Evolutionary conservation across 2,113 vertebrate genomes (phyloP).

Genomic region (Paradoxurus hermaphroditus): DNA sequence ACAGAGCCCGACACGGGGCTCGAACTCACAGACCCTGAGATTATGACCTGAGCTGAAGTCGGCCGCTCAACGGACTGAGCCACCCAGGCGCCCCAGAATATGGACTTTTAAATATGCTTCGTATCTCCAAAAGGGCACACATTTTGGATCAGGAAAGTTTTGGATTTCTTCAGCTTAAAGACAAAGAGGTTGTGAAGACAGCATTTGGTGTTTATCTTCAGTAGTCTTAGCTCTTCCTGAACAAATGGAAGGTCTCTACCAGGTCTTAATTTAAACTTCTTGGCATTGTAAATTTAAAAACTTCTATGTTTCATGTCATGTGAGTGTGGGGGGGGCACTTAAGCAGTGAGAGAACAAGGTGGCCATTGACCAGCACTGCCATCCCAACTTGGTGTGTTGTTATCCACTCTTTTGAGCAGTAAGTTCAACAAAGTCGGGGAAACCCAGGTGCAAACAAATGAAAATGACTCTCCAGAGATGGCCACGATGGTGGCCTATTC

Average conservation of each 20-base stretch:
- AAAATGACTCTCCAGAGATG: neutral
- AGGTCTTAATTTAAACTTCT: neutral
- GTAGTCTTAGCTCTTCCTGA: neutral
- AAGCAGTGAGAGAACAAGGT: neutral
- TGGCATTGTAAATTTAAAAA: neutral
- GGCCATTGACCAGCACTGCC: neutral
- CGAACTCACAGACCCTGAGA: too few relatives aligned
- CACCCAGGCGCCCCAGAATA: too few relatives aligned
- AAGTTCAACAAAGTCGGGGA: neutral
- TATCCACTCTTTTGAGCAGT: neutral
- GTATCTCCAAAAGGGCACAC: neutral
- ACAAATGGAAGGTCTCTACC: neutral
- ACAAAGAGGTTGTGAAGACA: neutral
- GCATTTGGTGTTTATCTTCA: neutral
- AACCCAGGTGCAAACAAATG: neutral
- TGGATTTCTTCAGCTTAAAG: neutral
- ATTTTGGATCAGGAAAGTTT: neutral
- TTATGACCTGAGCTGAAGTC: too few relatives aligned
- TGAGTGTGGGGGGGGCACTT: neutral
- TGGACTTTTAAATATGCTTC: neutral
- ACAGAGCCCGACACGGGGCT: too few relatives aligned
- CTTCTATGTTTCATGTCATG: neutral
- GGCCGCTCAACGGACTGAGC: too few relatives aligned
- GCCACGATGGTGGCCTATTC: neutral
- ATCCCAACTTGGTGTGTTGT: neutral